Conservation (phyloP, 1,140 invertebrate genomes). For the Amyelois transitella region DNA sequence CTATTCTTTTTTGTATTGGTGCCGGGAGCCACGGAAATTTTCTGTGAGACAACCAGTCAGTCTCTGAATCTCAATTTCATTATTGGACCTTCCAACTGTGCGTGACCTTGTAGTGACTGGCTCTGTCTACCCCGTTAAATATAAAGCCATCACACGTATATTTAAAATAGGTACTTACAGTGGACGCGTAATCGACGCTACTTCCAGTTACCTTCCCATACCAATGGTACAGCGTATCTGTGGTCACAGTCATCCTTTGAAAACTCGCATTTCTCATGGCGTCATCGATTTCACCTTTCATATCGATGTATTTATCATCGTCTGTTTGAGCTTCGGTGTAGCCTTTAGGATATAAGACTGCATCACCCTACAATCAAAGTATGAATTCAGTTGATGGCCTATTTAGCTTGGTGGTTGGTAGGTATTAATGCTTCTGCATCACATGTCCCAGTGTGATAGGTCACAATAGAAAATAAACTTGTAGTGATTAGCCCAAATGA, state of each 20-base stretch:
- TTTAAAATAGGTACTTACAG: slow-evolving; percentile 22
- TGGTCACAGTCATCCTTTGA: slow-evolving; percentile 29
- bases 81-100: no score
- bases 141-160: not conserved
- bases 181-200: slow-evolving; percentile 58
- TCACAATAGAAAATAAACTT: no score
- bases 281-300: slow-evolving; percentile 55
- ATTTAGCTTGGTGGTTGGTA: no score
- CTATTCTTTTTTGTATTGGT: no score
- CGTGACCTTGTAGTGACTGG: no score
- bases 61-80: no score
- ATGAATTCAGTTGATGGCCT: not conserved
- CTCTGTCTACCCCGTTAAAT: not conserved
- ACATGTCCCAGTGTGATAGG: no score
- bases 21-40: no score
- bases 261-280: slow-evolving; percentile 52
- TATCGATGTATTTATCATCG: slow-evolving; percentile 59
- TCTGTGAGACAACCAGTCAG: no score
- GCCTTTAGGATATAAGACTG: slow-evolving; percentile 52
- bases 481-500: no score
- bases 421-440: no score
- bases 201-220: slow-evolving; percentile 44
- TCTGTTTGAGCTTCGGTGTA: slow-evolving; percentile 37
- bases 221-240: slow-evolving; percentile 49
- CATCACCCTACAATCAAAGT: slow-evolving; percentile 39